Conservation (phyloP, 2,888 invertebrate species). For the Clusia tigrina region DNA sequence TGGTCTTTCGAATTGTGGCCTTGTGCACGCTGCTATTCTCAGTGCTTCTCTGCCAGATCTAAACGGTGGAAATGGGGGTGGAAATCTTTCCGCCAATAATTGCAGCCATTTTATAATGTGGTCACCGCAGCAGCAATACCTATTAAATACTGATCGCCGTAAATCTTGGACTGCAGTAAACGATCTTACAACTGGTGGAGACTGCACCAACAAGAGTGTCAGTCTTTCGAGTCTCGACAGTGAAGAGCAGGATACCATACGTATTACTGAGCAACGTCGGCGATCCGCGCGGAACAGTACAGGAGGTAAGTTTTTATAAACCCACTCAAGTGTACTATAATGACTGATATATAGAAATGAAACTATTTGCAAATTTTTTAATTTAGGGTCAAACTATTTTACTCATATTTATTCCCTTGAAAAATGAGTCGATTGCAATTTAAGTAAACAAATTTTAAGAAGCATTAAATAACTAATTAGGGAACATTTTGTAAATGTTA, state of each 20-base stretch:
- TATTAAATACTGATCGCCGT: conserved; percentile 67
- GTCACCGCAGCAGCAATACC: conserved; percentile 57
- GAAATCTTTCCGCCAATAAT: conserved; percentile 37
- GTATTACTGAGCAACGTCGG: conserved; percentile 66
- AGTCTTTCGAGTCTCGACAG: conserved; percentile 85
- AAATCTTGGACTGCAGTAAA: conserved; percentile 91
- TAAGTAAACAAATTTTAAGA: no score
- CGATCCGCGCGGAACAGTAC: conserved; percentile 67
- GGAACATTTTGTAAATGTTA: no score
- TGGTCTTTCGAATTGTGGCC: conserved; percentile 48
- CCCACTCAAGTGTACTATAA: no score
- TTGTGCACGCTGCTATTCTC: conserved; percentile 51
- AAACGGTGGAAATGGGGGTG: conserved; percentile 46
- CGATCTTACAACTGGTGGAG: conserved; percentile 69
- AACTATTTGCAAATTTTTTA: no score
- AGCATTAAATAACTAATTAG: no score
- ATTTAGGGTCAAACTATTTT: no score
- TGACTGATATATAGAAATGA: no score
- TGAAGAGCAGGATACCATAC: conserved; percentile 76
- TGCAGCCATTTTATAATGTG: conserved; percentile 51
- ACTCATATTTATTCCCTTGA: no score
- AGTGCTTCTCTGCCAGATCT: conserved; percentile 62
- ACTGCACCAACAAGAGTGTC: conserved; percentile 69
- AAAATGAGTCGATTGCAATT: no score
- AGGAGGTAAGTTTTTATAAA: conserved; percentile 65